Evolutionary conservation across 2,888 invertebrate species (phyloP).

Genomic region (Atherix ibis): DNA sequence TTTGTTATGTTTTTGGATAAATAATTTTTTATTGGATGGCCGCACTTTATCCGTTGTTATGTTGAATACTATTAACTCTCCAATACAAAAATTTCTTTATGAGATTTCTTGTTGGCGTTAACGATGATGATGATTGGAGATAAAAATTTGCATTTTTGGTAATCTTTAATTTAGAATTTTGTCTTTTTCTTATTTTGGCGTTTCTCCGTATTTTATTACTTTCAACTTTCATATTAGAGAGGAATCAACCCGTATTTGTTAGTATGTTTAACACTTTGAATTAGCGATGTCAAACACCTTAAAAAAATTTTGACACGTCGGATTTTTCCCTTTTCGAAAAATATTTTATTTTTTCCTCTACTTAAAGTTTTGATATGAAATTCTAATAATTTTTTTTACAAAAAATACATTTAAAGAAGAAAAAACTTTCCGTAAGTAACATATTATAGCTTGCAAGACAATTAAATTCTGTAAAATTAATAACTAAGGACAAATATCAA

Average conservation of each 20-base stretch:
- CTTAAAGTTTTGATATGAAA: too few species aligned
- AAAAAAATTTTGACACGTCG: background rate
- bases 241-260: too few species aligned
- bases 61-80: background rate
- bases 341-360: too few species aligned
- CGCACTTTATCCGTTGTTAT: background rate
- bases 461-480: too few species aligned
- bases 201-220: constrained; percentile 1
- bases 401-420: too few species aligned
- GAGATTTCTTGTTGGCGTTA: constrained; percentile 5
- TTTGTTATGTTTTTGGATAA: background rate
- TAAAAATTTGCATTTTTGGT: constrained; percentile 8
- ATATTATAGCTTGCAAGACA: too few species aligned
- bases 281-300: constrained; percentile 10
- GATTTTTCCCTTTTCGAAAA: too few species aligned
- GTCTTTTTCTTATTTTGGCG: constrained; percentile 5
- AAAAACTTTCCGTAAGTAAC: too few species aligned
- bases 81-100: constrained; percentile 7
- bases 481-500: too few species aligned
- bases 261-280: constrained; percentile 8
- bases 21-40: background rate
- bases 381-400: too few species aligned
- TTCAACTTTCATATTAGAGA: too few species aligned
- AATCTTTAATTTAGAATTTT: constrained; percentile 4
- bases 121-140: constrained; percentile 9